Evolutionary conservation across 2,888 invertebrate genomes (phyloP).

Genomic region (Stramonita haemastoma): DNA sequence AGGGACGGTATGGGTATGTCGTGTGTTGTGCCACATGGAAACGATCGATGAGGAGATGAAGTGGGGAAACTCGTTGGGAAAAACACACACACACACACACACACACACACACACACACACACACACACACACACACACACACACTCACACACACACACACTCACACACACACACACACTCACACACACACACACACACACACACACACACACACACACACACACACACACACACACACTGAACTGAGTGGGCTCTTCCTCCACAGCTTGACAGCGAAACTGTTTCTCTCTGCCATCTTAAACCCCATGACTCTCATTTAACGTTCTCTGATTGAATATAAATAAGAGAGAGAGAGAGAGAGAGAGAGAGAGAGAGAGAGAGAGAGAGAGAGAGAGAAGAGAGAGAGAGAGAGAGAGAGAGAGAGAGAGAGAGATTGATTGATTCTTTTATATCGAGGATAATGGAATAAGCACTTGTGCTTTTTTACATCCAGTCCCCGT

Average conservation of each 20-base stretch:
- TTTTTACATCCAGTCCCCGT: too few relatives aligned
- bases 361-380: conserved; percentile 14
- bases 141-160: conserved; percentile 28
- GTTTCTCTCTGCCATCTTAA: neutral
- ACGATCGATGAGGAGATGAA: too few relatives aligned
- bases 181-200: neutral
- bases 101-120: neutral
- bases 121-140: neutral
- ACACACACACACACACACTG: neutral
- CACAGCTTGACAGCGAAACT: neutral
- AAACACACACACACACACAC: neutral
- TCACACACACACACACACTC: conserved; percentile 9
- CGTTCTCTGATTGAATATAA: neutral
- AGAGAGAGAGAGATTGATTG: neutral
- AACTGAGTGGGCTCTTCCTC: neutral
- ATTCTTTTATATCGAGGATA: too few relatives aligned
- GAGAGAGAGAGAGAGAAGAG: neutral
- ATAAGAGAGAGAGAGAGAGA: conserved; percentile 32
- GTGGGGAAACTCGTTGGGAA: too few relatives aligned
- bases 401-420: conserved; percentile 12
- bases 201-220: neutral
- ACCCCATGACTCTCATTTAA: too few relatives aligned
- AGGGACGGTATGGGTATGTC: too few relatives aligned
- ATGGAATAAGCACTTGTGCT: too few relatives aligned
- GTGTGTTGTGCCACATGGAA: too few relatives aligned